A percentile compares a stretch with the other conserved stretches of the same genome.
These are phyloP conservation scores for Phoebastria nigripes DNA, from an alignment of 2,797 vertebrate genomes.

Conservation along the genomic window DNA sequence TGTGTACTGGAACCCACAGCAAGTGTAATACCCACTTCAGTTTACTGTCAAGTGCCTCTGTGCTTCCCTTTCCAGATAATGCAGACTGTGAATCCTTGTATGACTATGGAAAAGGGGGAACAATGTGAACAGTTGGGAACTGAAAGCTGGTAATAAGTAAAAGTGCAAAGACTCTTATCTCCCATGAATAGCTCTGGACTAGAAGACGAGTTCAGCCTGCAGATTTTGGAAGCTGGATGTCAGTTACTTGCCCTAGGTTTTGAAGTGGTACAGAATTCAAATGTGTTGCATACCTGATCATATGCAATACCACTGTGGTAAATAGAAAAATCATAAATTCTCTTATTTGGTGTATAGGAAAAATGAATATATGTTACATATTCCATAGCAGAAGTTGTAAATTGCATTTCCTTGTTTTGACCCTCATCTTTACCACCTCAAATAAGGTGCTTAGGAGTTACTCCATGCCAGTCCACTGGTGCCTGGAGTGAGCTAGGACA, in stretches of 20 bases:
- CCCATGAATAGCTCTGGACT: background rate
- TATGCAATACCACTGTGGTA: background rate
- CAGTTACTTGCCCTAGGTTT: background rate
- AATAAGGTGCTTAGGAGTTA: background rate
- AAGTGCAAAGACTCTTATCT: background rate
- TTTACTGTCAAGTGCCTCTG: background rate
- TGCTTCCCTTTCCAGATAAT: background rate
- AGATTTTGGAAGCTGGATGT: background rate
- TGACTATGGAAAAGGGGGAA: background rate
- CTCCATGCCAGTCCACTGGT: background rate
- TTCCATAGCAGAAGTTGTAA: background rate
- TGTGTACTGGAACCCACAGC: background rate
- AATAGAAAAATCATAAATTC: background rate
- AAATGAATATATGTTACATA: background rate
- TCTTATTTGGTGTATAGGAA: background rate
- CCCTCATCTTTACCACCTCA: background rate
- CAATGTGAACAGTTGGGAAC: fast-evolving
- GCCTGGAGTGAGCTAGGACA: background rate
- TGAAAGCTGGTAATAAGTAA: background rate
- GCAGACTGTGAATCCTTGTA: background rate
- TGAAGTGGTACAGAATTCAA: background rate
- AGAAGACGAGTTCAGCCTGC: background rate
- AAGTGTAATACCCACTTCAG: background rate
- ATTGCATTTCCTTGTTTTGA: background rate
- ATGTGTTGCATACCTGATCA: background rate